A percentile compares a stretch with the other conserved stretches of the same genome.
Conservation (phyloP, 2,888 invertebrate species). For the Idaea biselata region DNA sequence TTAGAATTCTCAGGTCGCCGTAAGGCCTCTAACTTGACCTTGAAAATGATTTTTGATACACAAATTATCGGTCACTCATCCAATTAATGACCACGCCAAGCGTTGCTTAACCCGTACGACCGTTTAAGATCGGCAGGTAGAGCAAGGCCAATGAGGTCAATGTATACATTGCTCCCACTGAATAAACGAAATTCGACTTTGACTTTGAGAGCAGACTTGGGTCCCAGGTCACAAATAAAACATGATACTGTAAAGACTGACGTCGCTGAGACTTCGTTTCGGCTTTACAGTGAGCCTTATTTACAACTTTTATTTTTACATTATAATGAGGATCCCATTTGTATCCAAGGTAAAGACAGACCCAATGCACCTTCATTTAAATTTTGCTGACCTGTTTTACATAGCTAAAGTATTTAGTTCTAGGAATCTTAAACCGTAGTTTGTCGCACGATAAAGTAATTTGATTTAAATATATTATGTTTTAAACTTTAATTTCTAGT, state of each 20-base stretch:
- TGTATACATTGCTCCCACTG: too few species aligned
- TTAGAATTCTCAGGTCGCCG: too few species aligned
- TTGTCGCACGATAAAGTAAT: background rate
- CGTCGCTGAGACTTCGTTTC: slow-evolving; percentile 23
- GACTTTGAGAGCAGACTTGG: too few species aligned
- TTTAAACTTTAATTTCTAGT: background rate
- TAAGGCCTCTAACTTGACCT: too few species aligned
- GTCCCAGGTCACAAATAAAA: background rate
- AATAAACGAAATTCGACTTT: too few species aligned
- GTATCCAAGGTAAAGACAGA: slow-evolving; percentile 32
- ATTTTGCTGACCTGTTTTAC: background rate
- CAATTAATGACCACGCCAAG: too few species aligned
- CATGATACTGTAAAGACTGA: background rate
- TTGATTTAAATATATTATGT: background rate
- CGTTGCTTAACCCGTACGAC: too few species aligned
- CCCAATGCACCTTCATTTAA: background rate
- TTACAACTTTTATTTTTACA: slow-evolving; percentile 41
- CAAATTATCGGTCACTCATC: too few species aligned
- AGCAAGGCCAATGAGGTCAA: too few species aligned
- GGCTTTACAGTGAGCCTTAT: slow-evolving; percentile 30
- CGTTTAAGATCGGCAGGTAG: too few species aligned
- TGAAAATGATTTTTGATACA: too few species aligned
- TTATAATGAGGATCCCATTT: slow-evolving; percentile 43
- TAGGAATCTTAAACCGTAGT: background rate
- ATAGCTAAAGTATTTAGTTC: background rate